A percentile compares a stretch with the other conserved stretches of the same genome.
Conservation (phyloP, 37 sponge, comb jelly and placozoan genomes). For the Chondrosia reniformis region DNA sequence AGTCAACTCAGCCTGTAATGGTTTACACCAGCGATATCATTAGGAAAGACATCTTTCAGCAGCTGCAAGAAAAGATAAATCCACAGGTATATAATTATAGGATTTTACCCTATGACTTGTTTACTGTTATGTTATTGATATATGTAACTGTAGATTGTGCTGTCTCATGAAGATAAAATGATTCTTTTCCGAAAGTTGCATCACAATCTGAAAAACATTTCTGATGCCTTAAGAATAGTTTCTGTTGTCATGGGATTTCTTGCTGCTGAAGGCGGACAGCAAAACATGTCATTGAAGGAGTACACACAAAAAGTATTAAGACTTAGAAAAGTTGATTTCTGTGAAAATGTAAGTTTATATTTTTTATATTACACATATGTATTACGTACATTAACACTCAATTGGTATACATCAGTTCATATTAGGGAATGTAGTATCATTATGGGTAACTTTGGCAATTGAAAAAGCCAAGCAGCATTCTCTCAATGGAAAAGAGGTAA, state of each 20-base stretch:
- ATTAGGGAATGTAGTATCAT: slow-evolving; percentile 49
- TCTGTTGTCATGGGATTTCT: slow-evolving; percentile 64
- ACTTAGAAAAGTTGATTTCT: slow-evolving; percentile 37
- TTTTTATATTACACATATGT: neutral
- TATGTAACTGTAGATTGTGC: slow-evolving; percentile 11
- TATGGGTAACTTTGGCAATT: slow-evolving; percentile 64
- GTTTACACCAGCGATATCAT: slow-evolving; percentile 38
- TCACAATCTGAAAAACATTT: slow-evolving; percentile 14
- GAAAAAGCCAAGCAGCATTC: slow-evolving; percentile 26
- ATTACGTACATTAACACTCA: neutral
- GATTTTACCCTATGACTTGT: neutral
- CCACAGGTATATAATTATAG: slow-evolving; percentile 19
- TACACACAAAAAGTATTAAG: slow-evolving; percentile 44
- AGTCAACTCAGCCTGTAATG: slow-evolving; percentile 44
- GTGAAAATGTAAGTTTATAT: slow-evolving; percentile 26
- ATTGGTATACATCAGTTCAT: slow-evolving; percentile 14
- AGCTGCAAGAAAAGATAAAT: slow-evolving; percentile 29
- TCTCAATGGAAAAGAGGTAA: slow-evolving; percentile 35
- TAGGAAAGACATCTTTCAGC: slow-evolving; percentile 33
- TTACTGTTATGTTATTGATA: neutral
- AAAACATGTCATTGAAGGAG: slow-evolving; percentile 20
- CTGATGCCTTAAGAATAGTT: slow-evolving; percentile 49
- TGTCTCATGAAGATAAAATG: slow-evolving; percentile 27
- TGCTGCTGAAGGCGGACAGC: slow-evolving; percentile 43
- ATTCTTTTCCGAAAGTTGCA: slow-evolving; percentile 41